A percentile compares a stretch with the other conserved stretches of the same genome.
Conservation (phyloP, 2,113 vertebrate genomes). For the Emydura subglobosa region DNA sequence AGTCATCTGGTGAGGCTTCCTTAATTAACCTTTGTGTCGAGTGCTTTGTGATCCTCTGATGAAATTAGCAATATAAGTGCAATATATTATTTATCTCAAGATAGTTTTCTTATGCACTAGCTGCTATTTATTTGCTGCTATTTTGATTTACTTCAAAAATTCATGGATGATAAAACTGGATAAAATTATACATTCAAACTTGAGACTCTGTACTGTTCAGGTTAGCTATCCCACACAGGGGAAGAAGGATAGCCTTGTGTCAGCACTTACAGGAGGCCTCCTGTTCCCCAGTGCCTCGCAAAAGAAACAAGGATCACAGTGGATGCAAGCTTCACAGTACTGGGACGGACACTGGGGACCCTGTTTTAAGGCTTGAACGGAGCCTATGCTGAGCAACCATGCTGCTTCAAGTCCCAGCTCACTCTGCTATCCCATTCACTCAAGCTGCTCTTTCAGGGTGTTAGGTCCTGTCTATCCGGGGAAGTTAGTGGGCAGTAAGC, state of each 20-base stretch:
- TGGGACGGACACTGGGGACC: fast-evolving
- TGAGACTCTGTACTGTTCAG: neutral
- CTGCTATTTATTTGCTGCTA: neutral
- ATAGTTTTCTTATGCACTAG: neutral
- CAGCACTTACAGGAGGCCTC: neutral
- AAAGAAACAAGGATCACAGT: neutral
- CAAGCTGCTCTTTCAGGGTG: neutral
- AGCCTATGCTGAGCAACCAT: neutral
- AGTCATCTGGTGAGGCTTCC: neutral
- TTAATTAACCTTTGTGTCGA: neutral
- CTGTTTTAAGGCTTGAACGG: neutral
- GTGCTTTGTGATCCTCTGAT: neutral
- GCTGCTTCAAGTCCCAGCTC: neutral
- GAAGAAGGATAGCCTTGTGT: neutral
- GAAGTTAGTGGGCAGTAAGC: neutral
- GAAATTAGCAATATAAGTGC: neutral
- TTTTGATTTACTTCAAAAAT: neutral
- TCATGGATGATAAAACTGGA: neutral
- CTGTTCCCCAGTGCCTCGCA: neutral
- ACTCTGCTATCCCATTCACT: neutral
- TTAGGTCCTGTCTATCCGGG: neutral
- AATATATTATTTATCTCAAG: neutral
- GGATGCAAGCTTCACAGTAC: neutral
- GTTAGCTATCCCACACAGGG: neutral
- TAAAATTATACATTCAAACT: neutral